Conservation (phyloP, 2,113 vertebrate species). For the Atlantisia rogersi region DNA sequence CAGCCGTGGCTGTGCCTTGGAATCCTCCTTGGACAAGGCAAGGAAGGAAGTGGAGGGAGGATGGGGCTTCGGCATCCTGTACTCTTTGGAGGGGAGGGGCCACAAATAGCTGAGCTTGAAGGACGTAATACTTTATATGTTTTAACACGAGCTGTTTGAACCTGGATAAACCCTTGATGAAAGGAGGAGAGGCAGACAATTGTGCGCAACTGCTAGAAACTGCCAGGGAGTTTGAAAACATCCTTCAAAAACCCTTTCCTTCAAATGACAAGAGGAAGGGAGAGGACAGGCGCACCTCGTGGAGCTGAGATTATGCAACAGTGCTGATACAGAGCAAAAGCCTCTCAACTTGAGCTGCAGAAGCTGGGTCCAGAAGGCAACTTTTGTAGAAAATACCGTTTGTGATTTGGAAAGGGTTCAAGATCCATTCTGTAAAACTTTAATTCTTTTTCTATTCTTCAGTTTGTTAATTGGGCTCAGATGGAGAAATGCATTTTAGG, state of each 20-base stretch:
- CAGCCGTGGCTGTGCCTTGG: slow-evolving; percentile 12
- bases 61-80: slow-evolving; percentile 80
- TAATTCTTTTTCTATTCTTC: not conserved
- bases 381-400: not conserved
- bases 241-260: slow-evolving; percentile 19
- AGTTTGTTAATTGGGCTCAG: slow-evolving; percentile 3
- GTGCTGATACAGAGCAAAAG: not conserved
- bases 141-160: slow-evolving; percentile 35
- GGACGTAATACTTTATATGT: slow-evolving; percentile 26
- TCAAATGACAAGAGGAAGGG: slow-evolving; percentile 14
- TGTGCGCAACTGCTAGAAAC: not conserved
- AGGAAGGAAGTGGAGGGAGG: slow-evolving; percentile 85
- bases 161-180: slow-evolving; percentile 30
- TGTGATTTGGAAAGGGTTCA: not conserved
- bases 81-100: slow-evolving; percentile 71
- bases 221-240: not conserved
- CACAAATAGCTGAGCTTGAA: slow-evolving; percentile 28
- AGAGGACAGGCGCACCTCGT: not conserved
- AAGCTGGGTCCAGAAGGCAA: not conserved
- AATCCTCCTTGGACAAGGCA: slow-evolving; percentile 75
- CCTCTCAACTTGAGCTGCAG: not conserved
- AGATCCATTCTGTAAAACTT: not conserved
- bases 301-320: slow-evolving; percentile 2
- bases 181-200: not conserved
- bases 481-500: slow-evolving; percentile 52